Evolutionary conservation across 2,113 vertebrate genomes (phyloP).

Genomic region (Nestor notabilis): DNA sequence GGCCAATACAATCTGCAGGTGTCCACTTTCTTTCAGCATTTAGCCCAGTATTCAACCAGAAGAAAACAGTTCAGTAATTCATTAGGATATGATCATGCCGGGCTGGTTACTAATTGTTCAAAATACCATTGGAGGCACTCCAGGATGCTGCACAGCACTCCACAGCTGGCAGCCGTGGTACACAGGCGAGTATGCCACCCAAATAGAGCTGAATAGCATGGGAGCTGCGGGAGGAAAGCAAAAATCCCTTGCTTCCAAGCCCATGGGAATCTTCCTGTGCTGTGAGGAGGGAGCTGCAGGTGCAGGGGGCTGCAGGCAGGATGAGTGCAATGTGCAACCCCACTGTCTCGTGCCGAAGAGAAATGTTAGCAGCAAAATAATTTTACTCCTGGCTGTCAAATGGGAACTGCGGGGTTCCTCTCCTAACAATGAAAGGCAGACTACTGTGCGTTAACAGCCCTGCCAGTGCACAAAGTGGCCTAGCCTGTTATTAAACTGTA

Average conservation of each 20-base stretch:
- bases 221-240: slow-evolving; percentile 2
- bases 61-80: slow-evolving; percentile 68
- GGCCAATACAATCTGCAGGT: slow-evolving; percentile 62
- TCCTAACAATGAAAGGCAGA: slow-evolving; percentile 52
- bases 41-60: slow-evolving; percentile 60
- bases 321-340: slow-evolving; percentile 1
- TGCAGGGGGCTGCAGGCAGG: slow-evolving; percentile 39
- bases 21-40: slow-evolving; percentile 63
- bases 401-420: slow-evolving; percentile 51
- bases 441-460: slow-evolving; percentile 62
- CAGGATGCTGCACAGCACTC: slow-evolving; percentile 64
- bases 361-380: slow-evolving; percentile 32
- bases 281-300: slow-evolving; percentile 49
- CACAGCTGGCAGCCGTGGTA: slow-evolving; percentile 60
- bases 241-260: slow-evolving; percentile 48
- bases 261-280: slow-evolving; percentile 40
- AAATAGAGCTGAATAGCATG: slow-evolving; percentile 57
- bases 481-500: slow-evolving; percentile 66
- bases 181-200: slow-evolving; percentile 47
- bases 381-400: slow-evolving; percentile 62
- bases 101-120: slow-evolving; percentile 67
- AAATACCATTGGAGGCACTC: slow-evolving; percentile 65
- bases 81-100: slow-evolving; percentile 67
- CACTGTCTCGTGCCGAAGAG: not conserved
- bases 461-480: slow-evolving; percentile 56